Conservation (phyloP, 2,888 invertebrate species). For the Drosophila tripunctata region DNA sequence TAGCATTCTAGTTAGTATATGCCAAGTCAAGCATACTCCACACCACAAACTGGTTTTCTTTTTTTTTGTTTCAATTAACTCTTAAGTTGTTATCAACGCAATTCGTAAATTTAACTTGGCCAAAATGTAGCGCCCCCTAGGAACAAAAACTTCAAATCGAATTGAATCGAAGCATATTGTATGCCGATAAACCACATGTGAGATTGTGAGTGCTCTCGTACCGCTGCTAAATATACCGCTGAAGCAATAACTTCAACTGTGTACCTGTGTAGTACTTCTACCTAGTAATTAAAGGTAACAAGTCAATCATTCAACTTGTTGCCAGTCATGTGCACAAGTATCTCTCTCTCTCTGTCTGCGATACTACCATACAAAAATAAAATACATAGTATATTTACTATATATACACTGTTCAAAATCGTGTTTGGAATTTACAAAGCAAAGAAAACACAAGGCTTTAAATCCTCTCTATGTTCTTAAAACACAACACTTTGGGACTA, state of each 20-base stretch:
- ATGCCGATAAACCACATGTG: constrained; percentile 18
- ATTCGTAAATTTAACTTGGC: constrained; percentile 3
- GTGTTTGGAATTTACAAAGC: not conserved
- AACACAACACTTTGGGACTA: no score
- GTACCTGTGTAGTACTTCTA: not conserved
- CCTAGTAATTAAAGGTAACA: constrained; percentile 38
- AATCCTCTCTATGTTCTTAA: no score
- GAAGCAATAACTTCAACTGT: not conserved
- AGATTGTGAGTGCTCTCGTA: constrained; percentile 2
- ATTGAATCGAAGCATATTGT: not conserved
- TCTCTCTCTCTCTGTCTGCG: no score
- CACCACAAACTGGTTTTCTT: not conserved
- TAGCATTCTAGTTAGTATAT: not conserved
- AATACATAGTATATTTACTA: not conserved
- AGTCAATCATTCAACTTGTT: constrained; percentile 34
- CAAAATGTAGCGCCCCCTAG: no score
- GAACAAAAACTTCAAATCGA: not conserved
- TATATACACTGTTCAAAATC: not conserved
- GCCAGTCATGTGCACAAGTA: constrained; percentile 12
- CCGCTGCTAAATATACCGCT: constrained; percentile 14
- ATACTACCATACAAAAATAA: not conserved
- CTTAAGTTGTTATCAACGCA: constrained; percentile 7
- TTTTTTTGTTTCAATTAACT: constrained; percentile 2
- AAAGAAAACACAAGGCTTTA: no score
- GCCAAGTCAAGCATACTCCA: not conserved